Evolutionary conservation across 2,888 invertebrate genomes (phyloP).

Genomic region (Caenorhabditis zanzibari): DNA sequence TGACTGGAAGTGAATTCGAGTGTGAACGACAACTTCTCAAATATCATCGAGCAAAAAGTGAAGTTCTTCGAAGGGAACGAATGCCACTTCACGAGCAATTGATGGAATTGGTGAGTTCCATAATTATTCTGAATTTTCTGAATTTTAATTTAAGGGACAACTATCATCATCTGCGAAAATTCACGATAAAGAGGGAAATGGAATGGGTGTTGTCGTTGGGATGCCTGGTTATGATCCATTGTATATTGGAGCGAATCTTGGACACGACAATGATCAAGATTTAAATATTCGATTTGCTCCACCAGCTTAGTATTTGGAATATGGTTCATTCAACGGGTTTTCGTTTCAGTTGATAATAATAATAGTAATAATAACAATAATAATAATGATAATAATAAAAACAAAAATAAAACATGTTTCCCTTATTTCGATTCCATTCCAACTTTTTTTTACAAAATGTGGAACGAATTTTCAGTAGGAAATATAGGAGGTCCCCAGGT

Average conservation of each 20-base stretch:
- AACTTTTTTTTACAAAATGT: no score
- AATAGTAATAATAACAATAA: background rate
- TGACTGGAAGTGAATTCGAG: slow-evolving; percentile 56
- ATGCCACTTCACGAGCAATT: slow-evolving; percentile 67
- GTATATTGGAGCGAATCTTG: slow-evolving; percentile 69
- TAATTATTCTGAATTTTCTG: no score
- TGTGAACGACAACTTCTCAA: slow-evolving; percentile 67
- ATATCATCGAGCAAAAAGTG: slow-evolving; percentile 69
- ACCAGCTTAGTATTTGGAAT: slow-evolving; percentile 29
- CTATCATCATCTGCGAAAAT: slow-evolving; percentile 69
- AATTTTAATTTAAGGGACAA: slow-evolving; percentile 50
- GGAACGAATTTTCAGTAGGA: no score
- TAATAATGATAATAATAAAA: no score
- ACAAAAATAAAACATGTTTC: no score
- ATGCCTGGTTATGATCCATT: slow-evolving; percentile 72
- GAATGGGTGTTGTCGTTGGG: slow-evolving; percentile 72
- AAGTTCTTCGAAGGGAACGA: slow-evolving; percentile 31
- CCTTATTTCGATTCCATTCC: no score
- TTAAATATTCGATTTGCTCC: slow-evolving; percentile 62
- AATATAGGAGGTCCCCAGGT: no score
- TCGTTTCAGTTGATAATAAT: background rate
- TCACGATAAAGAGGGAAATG: slow-evolving; percentile 68
- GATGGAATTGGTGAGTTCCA: slow-evolving; percentile 68
- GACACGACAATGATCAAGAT: slow-evolving; percentile 65
- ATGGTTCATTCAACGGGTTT: slow-evolving; percentile 22